phyloP scores from a whole-genome alignment of 1,140 invertebrate genomes.

The Lordiphosa mommai region DNA sequence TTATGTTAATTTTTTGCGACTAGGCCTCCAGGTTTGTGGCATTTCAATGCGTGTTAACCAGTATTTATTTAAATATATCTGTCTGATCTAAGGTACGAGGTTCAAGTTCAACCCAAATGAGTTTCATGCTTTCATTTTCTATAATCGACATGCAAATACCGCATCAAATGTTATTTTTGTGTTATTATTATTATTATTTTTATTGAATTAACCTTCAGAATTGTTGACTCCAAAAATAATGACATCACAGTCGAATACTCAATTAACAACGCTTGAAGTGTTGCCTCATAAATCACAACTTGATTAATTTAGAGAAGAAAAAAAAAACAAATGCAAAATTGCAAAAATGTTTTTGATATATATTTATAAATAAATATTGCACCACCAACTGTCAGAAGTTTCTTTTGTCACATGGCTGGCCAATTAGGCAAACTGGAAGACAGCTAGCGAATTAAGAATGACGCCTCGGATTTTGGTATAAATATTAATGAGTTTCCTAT shows the following conservation, averaged over 20 bases:
- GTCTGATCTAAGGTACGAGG: slow-evolving; percentile 7
- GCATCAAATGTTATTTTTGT: slow-evolving; percentile 20
- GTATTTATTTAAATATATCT: too few relatives aligned
- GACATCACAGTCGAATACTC: slow-evolving; percentile 53
- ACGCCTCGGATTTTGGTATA: slow-evolving; percentile 29
- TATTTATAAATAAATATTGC: slow-evolving; percentile 37
- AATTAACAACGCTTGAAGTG: slow-evolving; percentile 56
- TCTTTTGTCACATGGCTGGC: slow-evolving; percentile 28
- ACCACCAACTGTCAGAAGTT: slow-evolving; percentile 28
- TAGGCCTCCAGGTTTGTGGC: too few relatives aligned
- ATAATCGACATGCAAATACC: slow-evolving; percentile 32
- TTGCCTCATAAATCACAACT: slow-evolving; percentile 64
- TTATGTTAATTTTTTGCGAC: too few relatives aligned
- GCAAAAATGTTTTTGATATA: slow-evolving; percentile 18
- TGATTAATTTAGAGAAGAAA: slow-evolving; percentile 76
- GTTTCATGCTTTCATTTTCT: slow-evolving; percentile 58
- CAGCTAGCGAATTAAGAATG: slow-evolving; percentile 58
- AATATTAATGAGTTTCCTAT: slow-evolving; percentile 42
- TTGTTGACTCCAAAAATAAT: slow-evolving; percentile 37
- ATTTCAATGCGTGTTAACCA: too few relatives aligned
- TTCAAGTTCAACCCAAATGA: slow-evolving; percentile 55
- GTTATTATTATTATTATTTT: slow-evolving; percentile 10
- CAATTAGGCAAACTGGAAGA: slow-evolving; percentile 70
- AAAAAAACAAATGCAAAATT: slow-evolving; percentile 49
- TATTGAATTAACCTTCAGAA: slow-evolving; percentile 72